Evolutionary conservation across 1,140 invertebrate genomes (phyloP), one percentile per base, ranked within the genome.

Genomic region (Heliothis virescens): DNA sequence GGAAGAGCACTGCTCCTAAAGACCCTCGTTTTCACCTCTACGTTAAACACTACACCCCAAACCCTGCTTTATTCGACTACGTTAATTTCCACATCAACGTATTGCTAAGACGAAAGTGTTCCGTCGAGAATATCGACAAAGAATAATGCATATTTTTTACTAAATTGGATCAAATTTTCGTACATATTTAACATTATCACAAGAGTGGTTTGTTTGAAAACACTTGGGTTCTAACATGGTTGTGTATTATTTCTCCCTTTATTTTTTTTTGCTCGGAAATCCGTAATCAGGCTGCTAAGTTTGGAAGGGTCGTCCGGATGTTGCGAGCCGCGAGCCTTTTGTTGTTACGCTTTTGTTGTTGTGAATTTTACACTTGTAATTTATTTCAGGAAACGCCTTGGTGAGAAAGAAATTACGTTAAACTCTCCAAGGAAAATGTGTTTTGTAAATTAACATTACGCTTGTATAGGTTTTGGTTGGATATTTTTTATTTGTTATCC

Each of bases 291-390:
- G 90, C 91, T 91, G 90, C 87, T 93, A 93, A 94, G 92, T 94
- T 94, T 92, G 90, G 92, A 92, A 92, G 90, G 93, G 91, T 93
- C 91, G 90, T 87, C 92, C 93, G 93, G 93, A 94, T 93, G 93
- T 92, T 92, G 86, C 87, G 90, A 87, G 90, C 92, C 91, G 88
- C 92, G 91, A 92, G 92, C 92, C 92, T 94, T 94, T 94, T 94
- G 91, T 94, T 94, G 91, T 92, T 93, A 87, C 88, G 87, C 91
- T 92, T 92, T 94, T 94, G 91, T 94, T 94, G 91, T 92, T 94
- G 91, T 92, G 91, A 94, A 93, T 94, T 94, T 94, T 94, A 93
- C 93, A 94, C 93, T 94, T 92, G 93, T 94, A 94, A 94, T 94
- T 94, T 93, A 94, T 94, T 94, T 94, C 91, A 94, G 92, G 91